These are phyloP conservation scores for Redunca redunca DNA, from an alignment of 2,113 vertebrate species.

Conservation along the genomic window DNA sequence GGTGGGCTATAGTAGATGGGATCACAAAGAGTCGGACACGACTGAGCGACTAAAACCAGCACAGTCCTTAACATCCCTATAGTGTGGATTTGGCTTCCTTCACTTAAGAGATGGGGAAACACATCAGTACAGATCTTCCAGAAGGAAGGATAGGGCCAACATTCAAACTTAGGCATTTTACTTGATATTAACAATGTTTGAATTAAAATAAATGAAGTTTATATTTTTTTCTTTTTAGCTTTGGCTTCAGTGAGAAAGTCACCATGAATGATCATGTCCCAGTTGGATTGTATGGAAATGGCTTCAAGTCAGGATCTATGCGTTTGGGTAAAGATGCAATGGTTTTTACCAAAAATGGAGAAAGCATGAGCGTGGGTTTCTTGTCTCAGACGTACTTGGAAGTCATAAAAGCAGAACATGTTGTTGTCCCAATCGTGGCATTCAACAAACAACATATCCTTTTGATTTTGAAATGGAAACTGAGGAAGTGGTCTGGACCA, in stretches of 20 bases:
- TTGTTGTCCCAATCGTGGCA: slow-evolving; percentile 90
- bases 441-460: slow-evolving; percentile 89
- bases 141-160: not conserved
- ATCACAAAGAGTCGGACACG: not conserved
- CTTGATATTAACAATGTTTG: not conserved
- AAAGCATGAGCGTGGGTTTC: slow-evolving; percentile 89
- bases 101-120: not conserved
- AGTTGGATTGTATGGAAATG: slow-evolving; percentile 95
- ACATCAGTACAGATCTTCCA: not conserved
- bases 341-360: slow-evolving; percentile 91
- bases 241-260: slow-evolving; percentile 97
- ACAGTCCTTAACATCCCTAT: accelerated
- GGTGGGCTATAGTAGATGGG: not conserved
- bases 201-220: not conserved
- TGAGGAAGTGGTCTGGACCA: not conserved
- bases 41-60: not conserved
- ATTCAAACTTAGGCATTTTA: not conserved
- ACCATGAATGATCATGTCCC: slow-evolving; percentile 85
- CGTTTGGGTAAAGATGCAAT: slow-evolving; percentile 94
- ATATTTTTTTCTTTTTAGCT: slow-evolving; percentile 78
- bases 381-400: slow-evolving; percentile 94
- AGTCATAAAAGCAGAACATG: slow-evolving; percentile 84
- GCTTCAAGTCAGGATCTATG: slow-evolving; percentile 99
- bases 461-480: slow-evolving; percentile 44
- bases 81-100: not conserved